Base-by-base conservation (phyloP, 1,140 invertebrate species). In the Drosophila micromelanica region DNA sequence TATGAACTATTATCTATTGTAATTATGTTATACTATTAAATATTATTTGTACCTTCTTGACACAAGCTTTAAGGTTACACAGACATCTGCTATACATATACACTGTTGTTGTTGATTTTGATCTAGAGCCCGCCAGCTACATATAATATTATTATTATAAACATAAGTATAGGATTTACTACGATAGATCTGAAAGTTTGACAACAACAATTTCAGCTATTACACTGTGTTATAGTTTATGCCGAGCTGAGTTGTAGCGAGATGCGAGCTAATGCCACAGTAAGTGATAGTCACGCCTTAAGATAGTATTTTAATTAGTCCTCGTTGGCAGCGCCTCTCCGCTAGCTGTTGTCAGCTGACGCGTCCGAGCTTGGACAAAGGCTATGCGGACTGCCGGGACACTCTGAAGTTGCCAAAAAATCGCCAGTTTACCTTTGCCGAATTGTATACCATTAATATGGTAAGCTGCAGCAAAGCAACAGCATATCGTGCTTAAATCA, bases 401-500 rank as follows among this genome's bases (percentile, higher is more conserved):
- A n/a, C 42, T 0, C 27, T 87, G 3, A 37, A 89, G 7, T 52
- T 89, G 30, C 84, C 79, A 8, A 37, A 2, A 4, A 17, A 45
- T 4, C 23, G 62, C 2, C 42, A 48, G 0, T 87, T 79, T 13
- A 84, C 35, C n/a, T 80, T 76, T 42, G 62, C 32, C 27, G 72
- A 87, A 23, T 76, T 49, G 12, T 87, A 87, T 9, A 59, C 72
- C 9, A 87, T 87, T n/a, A 87, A 82, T 51, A 82, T 69, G 82
- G 82, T 87, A 45, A 89, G 76, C 20, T 56, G 8, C 3, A 35
- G 27, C 12, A 13, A 17, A 12, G 7, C 8, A 11, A n/a, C 13
- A 3, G 15, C 7, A 27, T 27, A 27, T 8, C 15, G 2, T 17
- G 42, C 6, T 9, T 9, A 3, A 11, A 27, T 5, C 0, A 11